phyloP scores from a whole-genome alignment of 2,888 invertebrate species.

The Didymodactylos carnosus region DNA sequence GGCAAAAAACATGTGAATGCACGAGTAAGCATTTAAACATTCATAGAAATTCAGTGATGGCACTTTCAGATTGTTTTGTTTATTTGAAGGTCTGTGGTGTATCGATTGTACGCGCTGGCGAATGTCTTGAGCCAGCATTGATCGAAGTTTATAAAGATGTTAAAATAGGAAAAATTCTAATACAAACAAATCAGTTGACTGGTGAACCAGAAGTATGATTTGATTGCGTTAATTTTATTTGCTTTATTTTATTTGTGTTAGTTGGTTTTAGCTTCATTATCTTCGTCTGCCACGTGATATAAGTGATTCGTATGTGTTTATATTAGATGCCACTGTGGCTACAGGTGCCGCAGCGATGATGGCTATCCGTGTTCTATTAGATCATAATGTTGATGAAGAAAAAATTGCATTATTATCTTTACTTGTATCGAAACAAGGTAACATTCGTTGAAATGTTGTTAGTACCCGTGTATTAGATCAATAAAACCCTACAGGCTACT shows the following conservation, averaged over 20 bases:
- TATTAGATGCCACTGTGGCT: slow-evolving; percentile 75
- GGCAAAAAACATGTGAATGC: slow-evolving; percentile 60
- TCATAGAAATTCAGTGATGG: no score
- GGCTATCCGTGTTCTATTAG: slow-evolving; percentile 86
- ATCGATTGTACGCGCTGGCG: slow-evolving; percentile 86
- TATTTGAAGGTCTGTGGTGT: slow-evolving; percentile 67
- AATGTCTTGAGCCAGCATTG: slow-evolving; percentile 96
- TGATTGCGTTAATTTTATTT: background rate
- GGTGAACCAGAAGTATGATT: slow-evolving; percentile 63
- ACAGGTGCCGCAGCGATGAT: slow-evolving; percentile 98
- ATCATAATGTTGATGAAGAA: slow-evolving; percentile 86
- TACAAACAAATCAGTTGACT: slow-evolving; percentile 83
- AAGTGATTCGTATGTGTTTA: slow-evolving; percentile 37
- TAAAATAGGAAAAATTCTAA: slow-evolving; percentile 90
- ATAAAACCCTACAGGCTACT: no score
- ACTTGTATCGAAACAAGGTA: slow-evolving; percentile 83
- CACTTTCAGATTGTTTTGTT: no score
- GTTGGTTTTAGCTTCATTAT: slow-evolving; percentile 67
- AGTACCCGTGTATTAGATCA: no score
- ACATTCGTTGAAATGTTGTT: background rate
- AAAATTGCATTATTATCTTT: slow-evolving; percentile 76
- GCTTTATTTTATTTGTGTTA: background rate
- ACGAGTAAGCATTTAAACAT: slow-evolving; percentile 1
- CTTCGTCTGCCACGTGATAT: slow-evolving; percentile 69
- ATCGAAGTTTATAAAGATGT: slow-evolving; percentile 94